phyloP scores from a whole-genome alignment of 2,888 invertebrate species.

The Pyrgus malvae region DNA sequence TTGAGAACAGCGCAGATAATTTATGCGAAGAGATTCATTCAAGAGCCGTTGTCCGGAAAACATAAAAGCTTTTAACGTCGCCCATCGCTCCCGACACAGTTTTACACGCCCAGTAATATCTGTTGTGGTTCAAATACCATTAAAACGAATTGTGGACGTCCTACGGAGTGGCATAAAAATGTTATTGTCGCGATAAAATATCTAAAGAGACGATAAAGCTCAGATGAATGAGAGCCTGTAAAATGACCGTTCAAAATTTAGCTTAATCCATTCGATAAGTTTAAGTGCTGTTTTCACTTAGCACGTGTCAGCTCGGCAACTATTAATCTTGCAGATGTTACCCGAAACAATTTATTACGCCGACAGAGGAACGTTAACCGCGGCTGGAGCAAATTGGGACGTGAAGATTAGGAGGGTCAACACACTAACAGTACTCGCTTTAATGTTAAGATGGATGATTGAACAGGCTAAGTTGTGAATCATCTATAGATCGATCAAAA shows the following conservation, averaged over 20 bases:
- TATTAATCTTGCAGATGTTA: slow-evolving; percentile 73
- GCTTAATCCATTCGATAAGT: slow-evolving; percentile 52
- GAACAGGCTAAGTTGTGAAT: slow-evolving; percentile 33
- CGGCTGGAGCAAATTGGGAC: slow-evolving; percentile 59
- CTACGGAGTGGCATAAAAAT: slow-evolving; percentile 41
- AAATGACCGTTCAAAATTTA: slow-evolving; percentile 41
- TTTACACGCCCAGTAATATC: slow-evolving; percentile 42
- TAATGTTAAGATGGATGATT: slow-evolving; percentile 47
- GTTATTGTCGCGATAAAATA: slow-evolving; percentile 40
- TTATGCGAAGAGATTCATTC: slow-evolving; percentile 44
- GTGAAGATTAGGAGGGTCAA: slow-evolving; percentile 59
- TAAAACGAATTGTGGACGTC: slow-evolving; percentile 48
- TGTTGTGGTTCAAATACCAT: slow-evolving; percentile 54
- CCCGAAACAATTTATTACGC: slow-evolving; percentile 71
- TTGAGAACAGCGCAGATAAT: slow-evolving; percentile 29
- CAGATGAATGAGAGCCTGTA: slow-evolving; percentile 30
- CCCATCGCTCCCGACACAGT: slow-evolving; percentile 33
- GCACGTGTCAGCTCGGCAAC: slow-evolving; percentile 58
- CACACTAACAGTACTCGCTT: slow-evolving; percentile 50
- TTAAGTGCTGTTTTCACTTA: slow-evolving; percentile 61
- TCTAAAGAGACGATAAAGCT: slow-evolving; percentile 36
- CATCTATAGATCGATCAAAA: no score
- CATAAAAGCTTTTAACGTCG: slow-evolving; percentile 66
- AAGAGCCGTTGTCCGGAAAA: slow-evolving; percentile 57
- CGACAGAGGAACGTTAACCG: slow-evolving; percentile 55